phyloP scores from a whole-genome alignment of 2,888 invertebrate species.

The Zygothrica quintamaculata region DNA sequence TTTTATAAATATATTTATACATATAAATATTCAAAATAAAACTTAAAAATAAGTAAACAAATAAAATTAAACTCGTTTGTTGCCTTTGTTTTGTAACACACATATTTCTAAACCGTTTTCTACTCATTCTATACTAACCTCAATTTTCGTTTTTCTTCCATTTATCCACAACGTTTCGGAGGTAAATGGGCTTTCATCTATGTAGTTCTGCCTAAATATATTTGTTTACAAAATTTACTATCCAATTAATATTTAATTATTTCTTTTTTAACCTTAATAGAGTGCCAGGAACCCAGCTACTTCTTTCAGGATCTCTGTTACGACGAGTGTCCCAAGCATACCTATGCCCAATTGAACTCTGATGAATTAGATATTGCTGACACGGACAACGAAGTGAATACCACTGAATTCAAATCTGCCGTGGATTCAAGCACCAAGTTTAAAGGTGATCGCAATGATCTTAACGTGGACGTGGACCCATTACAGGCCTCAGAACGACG shows the following conservation, averaged over 20 bases:
- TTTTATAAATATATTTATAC: no score
- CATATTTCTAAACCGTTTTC: conserved; percentile 10
- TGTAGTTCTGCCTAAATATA: conserved; percentile 12
- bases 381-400: background rate
- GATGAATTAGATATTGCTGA: conserved; percentile 35
- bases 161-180: conserved; percentile 45
- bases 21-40: no score
- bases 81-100: conserved; percentile 44
- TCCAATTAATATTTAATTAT: no score
- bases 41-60: conserved; percentile 18
- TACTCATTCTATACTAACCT: conserved; percentile 19
- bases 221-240: no score
- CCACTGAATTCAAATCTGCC: background rate
- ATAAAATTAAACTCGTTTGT: conserved; percentile 25
- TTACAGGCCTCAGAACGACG: conserved; percentile 76
- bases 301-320: conserved; percentile 82
- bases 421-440: conserved; percentile 12
- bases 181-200: conserved; percentile 44
- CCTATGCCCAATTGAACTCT: conserved; percentile 49
- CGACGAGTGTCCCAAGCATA: conserved; percentile 80
- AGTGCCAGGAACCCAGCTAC: conserved; percentile 79
- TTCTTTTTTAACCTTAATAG: conserved; percentile 63
- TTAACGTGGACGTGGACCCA: conserved; percentile 58
- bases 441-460: conserved; percentile 1
- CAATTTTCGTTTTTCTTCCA: conserved; percentile 26